Percentiles rank a stretch among this genome's conserved stretches.
These are phyloP conservation scores for Aleiodes sp. DNA, from an alignment of 1,140 invertebrate species.

Conservation along the genomic window DNA sequence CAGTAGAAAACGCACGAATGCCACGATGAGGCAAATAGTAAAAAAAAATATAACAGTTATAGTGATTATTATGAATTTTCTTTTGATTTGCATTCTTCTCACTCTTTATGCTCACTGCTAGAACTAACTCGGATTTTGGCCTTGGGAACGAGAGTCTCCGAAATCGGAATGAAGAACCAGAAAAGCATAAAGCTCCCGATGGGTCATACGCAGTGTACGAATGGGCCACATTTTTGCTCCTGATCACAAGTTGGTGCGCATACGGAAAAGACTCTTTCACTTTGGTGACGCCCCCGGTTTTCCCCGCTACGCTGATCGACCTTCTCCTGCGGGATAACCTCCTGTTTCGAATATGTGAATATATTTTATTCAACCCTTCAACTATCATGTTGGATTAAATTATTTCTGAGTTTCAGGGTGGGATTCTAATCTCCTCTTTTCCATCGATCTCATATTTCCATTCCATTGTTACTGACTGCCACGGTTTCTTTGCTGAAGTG, in stretches of 20 bases:
- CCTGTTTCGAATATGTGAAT: conserved; percentile 67
- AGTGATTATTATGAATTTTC: too few relatives aligned
- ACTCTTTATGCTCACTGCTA: not conserved
- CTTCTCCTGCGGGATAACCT: conserved; percentile 50
- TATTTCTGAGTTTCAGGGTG: conserved; percentile 17
- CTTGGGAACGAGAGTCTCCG: conserved; percentile 58
- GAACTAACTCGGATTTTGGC: conserved; percentile 8
- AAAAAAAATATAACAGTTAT: too few relatives aligned
- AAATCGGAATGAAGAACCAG: conserved; percentile 56
- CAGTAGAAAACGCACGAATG: conserved; percentile 2
- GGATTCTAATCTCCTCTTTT: not conserved
- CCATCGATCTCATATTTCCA: not conserved
- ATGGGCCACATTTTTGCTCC: not conserved
- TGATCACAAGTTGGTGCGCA: conserved; percentile 1
- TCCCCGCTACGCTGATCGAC: conserved; percentile 32
- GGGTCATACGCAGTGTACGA: not conserved
- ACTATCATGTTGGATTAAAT: conserved; percentile 31
- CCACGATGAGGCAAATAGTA: too few relatives aligned
- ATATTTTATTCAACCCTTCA: conserved; percentile 69
- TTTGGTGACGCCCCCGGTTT: not conserved
- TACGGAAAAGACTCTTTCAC: too few relatives aligned
- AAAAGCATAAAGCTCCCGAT: conserved; percentile 45
- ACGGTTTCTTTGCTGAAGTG: not conserved
- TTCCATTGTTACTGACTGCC: not conserved
- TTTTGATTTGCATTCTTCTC: not conserved